A percentile compares a stretch with the other conserved stretches of the same genome.
Conservation (phyloP, 2,113 vertebrate species). For the Rissa tridactyla region DNA sequence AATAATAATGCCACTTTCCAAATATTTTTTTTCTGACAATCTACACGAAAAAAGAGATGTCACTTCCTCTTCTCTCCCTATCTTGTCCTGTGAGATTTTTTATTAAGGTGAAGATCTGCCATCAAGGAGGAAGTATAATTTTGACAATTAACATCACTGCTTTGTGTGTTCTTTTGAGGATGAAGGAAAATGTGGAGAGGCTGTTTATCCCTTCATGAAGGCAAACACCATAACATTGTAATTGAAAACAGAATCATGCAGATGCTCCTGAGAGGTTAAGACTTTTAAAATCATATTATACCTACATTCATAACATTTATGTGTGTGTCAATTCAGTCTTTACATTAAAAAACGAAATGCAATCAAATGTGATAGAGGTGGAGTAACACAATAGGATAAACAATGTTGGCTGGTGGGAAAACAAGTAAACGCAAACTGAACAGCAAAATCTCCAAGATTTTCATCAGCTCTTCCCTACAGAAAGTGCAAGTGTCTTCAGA, state of each 20-base stretch:
- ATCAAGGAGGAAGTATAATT: background rate
- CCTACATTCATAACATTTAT: background rate
- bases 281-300: background rate
- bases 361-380: background rate
- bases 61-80: background rate
- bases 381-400: background rate
- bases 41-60: background rate
- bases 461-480: background rate
- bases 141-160: background rate
- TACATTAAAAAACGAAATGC: background rate
- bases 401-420: background rate
- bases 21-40: background rate
- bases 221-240: background rate
- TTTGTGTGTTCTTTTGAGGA: background rate
- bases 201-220: background rate
- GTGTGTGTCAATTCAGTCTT: background rate
- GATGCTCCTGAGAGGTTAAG: background rate
- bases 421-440: background rate
- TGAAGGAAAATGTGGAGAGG: background rate
- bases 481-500: background rate
- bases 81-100: background rate
- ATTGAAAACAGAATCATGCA: background rate
- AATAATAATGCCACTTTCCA: background rate
- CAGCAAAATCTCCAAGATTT: background rate
- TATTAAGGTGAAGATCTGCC: background rate